These are phyloP conservation scores for Microctenopoma stevenorrisi DNA, from an alignment of 2,797 vertebrate species.

Conservation along the genomic window DNA sequence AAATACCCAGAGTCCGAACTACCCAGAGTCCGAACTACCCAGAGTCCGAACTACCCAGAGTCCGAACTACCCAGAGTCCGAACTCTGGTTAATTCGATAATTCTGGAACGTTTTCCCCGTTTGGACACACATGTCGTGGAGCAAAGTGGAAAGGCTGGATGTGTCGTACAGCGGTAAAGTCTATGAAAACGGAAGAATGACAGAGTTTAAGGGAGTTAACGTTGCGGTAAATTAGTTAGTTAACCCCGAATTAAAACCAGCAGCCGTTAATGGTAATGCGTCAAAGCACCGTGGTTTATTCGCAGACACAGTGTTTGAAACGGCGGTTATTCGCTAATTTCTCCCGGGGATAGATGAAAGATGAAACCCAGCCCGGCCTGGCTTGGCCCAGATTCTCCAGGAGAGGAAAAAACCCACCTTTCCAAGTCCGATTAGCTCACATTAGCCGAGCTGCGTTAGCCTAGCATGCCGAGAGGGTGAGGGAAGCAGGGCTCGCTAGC, in stretches of 20 bases:
- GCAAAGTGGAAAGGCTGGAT: background rate
- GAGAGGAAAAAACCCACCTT: slow-evolving; percentile 35
- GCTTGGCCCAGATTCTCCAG: slow-evolving; percentile 30
- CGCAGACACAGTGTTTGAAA: background rate
- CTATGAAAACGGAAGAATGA: fast-evolving
- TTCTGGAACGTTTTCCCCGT: background rate
- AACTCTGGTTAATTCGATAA: background rate
- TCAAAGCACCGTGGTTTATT: slow-evolving; percentile 30
- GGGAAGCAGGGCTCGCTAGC: slow-evolving; percentile 39
- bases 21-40: no score
- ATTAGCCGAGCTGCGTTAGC: slow-evolving; percentile 63
- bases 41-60: no score
- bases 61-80: no score
- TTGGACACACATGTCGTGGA: background rate
- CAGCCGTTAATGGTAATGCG: slow-evolving; percentile 57
- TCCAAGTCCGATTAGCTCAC: slow-evolving; percentile 47
- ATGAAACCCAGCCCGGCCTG: slow-evolving; percentile 34
- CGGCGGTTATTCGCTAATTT: background rate
- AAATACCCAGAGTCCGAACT: no score
- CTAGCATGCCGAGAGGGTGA: slow-evolving; percentile 59
- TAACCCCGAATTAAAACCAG: slow-evolving; percentile 12
- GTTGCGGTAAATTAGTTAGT: slow-evolving; percentile 27
- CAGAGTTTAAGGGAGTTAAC: slow-evolving; percentile 9
- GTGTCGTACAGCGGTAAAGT: background rate
- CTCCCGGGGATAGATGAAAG: slow-evolving; percentile 5